phyloP scores from a whole-genome alignment of 2,113 vertebrate genomes.

The Laticauda laticaudata region DNA sequence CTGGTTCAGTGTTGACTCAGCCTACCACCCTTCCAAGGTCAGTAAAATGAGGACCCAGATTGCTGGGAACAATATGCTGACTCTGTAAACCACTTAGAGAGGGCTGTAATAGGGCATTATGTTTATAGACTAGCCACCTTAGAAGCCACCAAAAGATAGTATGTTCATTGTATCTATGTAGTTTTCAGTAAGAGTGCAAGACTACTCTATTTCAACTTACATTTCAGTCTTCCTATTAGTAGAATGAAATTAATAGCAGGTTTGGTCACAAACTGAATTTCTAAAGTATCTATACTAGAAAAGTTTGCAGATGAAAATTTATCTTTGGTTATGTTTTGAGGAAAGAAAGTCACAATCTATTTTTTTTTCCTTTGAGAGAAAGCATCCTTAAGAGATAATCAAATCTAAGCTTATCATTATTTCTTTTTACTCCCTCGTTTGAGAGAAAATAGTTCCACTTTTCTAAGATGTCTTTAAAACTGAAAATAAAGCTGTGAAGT shows the following conservation, averaged over 20 bases:
- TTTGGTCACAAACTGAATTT: background rate
- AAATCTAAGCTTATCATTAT: background rate
- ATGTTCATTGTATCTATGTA: background rate
- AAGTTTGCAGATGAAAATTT: background rate
- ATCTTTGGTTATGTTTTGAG: background rate
- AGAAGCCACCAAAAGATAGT: background rate
- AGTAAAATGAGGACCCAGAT: background rate
- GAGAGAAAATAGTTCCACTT: background rate
- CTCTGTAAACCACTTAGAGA: background rate
- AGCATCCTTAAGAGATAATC: background rate
- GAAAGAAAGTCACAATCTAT: background rate
- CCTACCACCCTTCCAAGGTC: background rate
- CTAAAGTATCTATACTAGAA: too few species aligned
- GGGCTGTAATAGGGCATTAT: background rate
- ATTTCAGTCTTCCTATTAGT: background rate
- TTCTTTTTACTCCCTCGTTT: background rate
- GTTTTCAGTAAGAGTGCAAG: background rate
- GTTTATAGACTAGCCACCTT: background rate
- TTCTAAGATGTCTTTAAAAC: background rate
- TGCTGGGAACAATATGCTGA: background rate
- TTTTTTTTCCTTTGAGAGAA: background rate
- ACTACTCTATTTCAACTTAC: too few species aligned
- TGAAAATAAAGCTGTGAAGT: constrained; percentile 14
- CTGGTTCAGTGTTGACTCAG: background rate
- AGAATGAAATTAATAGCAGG: background rate